phyloP scores from a whole-genome alignment of 2,113 vertebrate species.

The Microcebus lehilahytsara region DNA sequence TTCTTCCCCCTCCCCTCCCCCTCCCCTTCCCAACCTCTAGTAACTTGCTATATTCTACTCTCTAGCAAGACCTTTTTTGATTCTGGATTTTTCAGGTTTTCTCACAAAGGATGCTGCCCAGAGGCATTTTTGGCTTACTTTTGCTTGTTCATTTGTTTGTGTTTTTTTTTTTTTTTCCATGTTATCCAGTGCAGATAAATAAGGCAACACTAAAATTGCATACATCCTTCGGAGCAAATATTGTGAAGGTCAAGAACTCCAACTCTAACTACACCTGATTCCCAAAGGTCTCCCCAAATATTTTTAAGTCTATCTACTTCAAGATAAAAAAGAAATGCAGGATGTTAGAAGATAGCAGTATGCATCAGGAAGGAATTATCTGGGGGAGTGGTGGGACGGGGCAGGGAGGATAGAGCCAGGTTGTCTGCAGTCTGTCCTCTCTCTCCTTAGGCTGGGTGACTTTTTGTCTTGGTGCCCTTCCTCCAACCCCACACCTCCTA shows the following conservation, averaged over 20 bases:
- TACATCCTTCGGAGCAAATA: neutral
- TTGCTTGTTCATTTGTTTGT: neutral
- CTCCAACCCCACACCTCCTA: neutral
- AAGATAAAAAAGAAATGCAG: neutral
- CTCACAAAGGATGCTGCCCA: neutral
- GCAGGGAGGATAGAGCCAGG: too few relatives aligned
- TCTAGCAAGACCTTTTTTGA: neutral
- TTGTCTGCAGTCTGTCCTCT: neutral
- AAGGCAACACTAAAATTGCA: neutral
- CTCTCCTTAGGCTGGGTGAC: neutral
- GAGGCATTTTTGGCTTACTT: neutral
- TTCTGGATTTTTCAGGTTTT: neutral
- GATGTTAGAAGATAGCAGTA: neutral
- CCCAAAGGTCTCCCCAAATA: neutral
- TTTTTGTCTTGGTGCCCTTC: fast-evolving
- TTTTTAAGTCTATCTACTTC: neutral
- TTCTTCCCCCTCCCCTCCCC: too few relatives aligned
- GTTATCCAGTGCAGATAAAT: neutral
- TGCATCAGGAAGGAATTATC: neutral
- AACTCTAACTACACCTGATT: neutral
- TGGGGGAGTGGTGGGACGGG: neutral
- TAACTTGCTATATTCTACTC: neutral
- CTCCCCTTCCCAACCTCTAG: neutral
- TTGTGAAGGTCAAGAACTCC: neutral
- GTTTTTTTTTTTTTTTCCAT: too few relatives aligned